Evolutionary conservation across 2,888 invertebrate genomes (phyloP), one percentile per base, ranked within the genome.

Genomic region (Parnassius orleans): DNA sequence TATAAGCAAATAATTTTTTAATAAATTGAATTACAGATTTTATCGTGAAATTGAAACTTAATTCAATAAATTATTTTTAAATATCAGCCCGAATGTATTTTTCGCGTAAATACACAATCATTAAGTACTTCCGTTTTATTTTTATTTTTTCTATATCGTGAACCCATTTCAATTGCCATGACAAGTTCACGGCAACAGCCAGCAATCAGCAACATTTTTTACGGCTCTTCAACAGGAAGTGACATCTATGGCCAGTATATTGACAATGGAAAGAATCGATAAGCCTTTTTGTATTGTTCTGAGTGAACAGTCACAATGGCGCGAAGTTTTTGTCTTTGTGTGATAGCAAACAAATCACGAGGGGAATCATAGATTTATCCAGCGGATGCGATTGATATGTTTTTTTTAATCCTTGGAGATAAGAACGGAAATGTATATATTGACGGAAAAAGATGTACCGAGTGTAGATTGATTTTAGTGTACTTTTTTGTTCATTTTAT

Each of bases 221-320:
- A 64, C 68, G 66, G 69, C 64, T 66, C 68, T 69, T 69, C 68
- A 68, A 72, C 80, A 81, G 86, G 86, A 86, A 74, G 77, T 69
- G 69, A 76, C 76, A 66, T 76, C 74, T 74, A 73, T 73, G 69
- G 67, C 59, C 68, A 66, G 33, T 24, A 48, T 73, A 78, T 75
- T 81, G 74, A 87, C 85, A 87, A 87, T 85, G 73, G 78, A 73
- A 70, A 74, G 67, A 83, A 82, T 83, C 76, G 85, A 84, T 79
- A 79, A 77, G 80, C 79, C 68, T 77, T 58, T 72, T 77, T 78
- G 82, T 79, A 78, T 83, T 83, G 85, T 86, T 82, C 76, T 78
- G 71, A 76, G 71, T 74, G 71, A 75, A 69, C 72, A 79, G 77
- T 73, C 79, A 86, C 82, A 84, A 86, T 85, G 69, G 79, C 61